These are phyloP conservation scores for Ephestia elutella DNA, from an alignment of 1,140 invertebrate species.

Conservation along the genomic window DNA sequence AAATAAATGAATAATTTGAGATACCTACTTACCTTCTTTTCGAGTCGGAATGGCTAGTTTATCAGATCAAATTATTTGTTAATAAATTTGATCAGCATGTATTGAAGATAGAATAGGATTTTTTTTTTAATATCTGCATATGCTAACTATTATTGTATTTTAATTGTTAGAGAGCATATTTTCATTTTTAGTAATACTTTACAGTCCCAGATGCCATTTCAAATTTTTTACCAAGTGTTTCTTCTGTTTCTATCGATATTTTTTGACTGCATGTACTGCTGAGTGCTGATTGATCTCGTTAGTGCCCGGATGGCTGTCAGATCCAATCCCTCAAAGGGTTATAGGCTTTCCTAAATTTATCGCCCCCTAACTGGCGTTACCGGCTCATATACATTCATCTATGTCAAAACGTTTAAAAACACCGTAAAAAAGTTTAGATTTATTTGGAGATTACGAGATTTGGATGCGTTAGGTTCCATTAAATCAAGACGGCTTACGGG, in stretches of 20 bases:
- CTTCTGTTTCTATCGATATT: not conserved
- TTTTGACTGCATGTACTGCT: conserved; percentile 1
- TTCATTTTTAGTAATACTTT: not conserved
- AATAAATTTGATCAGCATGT: no score
- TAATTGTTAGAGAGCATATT: not conserved
- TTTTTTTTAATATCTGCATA: no score
- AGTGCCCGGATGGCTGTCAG: conserved; percentile 19
- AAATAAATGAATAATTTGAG: no score
- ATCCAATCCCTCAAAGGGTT: conserved; percentile 38
- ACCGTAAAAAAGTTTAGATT: not conserved
- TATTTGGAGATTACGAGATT: not conserved
- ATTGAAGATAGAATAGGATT: no score
- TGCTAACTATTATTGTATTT: no score
- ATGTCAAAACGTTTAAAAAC: not conserved
- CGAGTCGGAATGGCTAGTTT: no score
- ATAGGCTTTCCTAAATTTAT: conserved; percentile 29
- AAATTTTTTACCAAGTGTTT: not conserved
- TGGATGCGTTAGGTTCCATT: not conserved
- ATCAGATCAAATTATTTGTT: no score
- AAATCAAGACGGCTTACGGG: not conserved
- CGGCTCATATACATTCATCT: not conserved
- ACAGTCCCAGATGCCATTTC: not conserved
- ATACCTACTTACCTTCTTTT: no score
- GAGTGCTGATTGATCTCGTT: conserved; percentile 34
- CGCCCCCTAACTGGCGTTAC: not conserved